phyloP scores from a whole-genome alignment of 2,888 invertebrate genomes.

The Pterostichus niger region DNA sequence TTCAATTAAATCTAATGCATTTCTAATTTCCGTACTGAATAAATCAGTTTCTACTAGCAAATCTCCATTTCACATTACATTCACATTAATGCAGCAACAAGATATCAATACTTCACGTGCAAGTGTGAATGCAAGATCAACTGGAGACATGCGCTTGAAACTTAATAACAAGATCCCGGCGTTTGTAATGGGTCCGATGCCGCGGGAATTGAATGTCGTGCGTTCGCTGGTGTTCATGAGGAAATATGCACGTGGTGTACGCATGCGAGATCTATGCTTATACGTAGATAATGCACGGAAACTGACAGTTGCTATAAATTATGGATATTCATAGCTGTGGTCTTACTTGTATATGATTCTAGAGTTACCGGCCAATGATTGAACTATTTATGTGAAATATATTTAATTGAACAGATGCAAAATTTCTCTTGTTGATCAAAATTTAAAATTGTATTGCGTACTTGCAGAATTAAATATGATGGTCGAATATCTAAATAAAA shows the following conservation, averaged over 20 bases:
- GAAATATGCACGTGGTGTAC: not conserved
- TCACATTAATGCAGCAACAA: too few relatives aligned
- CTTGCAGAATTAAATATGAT: too few relatives aligned
- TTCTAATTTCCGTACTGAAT: too few relatives aligned
- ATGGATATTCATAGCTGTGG: not conserved
- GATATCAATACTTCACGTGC: too few relatives aligned
- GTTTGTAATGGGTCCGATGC: not conserved
- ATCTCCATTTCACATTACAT: too few relatives aligned
- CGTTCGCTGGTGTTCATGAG: not conserved
- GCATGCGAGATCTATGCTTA: conserved; percentile 23
- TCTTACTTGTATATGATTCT: not conserved
- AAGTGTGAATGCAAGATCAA: not conserved
- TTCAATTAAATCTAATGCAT: too few relatives aligned
- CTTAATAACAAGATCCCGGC: conserved; percentile 1
- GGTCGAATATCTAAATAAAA: too few relatives aligned
- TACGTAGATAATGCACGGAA: conserved; percentile 5
- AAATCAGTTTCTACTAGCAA: too few relatives aligned
- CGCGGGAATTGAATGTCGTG: conserved; percentile 12
- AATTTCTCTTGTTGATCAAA: too few relatives aligned
- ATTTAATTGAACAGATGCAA: too few relatives aligned
- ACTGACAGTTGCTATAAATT: not conserved
- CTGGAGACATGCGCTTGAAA: not conserved
- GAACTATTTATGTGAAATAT: too few relatives aligned
- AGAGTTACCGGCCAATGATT: not conserved
- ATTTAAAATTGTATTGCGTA: too few relatives aligned